Evolutionary conservation across 1,140 invertebrate species (phyloP).

Genomic region (Pachyrhynchus sulphureomaculatus): DNA sequence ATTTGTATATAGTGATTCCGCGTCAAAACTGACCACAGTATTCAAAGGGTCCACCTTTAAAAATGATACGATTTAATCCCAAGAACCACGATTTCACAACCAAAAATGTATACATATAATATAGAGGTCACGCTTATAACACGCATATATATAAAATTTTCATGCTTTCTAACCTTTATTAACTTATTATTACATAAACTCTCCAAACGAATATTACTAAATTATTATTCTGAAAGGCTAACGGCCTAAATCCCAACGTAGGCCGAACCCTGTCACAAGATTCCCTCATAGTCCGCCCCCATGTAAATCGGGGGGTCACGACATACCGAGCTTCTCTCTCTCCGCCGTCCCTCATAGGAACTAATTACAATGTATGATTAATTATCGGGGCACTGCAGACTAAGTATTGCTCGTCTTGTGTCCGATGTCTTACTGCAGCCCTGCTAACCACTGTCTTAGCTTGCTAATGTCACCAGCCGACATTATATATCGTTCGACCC

Average conservation of each 20-base stretch:
- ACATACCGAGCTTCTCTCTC: conserved; percentile 30
- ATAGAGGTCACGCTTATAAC: no score
- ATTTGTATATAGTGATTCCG: no score
- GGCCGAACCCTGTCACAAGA: conserved; percentile 10
- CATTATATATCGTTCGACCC: conserved; percentile 32
- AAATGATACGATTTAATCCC: no score
- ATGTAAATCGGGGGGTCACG: conserved; percentile 30
- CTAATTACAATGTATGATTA: conserved; percentile 52
- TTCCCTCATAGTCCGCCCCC: conserved; percentile 13
- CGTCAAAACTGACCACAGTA: no score
- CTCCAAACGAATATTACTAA: no score
- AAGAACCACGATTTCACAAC: no score
- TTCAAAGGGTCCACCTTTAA: no score
- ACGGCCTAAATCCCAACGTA: conserved; percentile 9
- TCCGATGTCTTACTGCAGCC: conserved; percentile 49
- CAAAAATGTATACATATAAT: no score
- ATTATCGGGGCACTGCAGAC: conserved; percentile 49
- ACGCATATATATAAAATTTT: no score
- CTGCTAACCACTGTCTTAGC: conserved; percentile 50
- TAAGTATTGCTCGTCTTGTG: conserved; percentile 45
- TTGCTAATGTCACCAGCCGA: conserved; percentile 49
- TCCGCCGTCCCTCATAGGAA: conserved; percentile 46
- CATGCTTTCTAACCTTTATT: no score
- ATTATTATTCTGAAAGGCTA: no score
- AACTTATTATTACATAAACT: no score